Base-by-base conservation (phyloP, 2,888 invertebrate species). In the Netelia melanura region DNA sequence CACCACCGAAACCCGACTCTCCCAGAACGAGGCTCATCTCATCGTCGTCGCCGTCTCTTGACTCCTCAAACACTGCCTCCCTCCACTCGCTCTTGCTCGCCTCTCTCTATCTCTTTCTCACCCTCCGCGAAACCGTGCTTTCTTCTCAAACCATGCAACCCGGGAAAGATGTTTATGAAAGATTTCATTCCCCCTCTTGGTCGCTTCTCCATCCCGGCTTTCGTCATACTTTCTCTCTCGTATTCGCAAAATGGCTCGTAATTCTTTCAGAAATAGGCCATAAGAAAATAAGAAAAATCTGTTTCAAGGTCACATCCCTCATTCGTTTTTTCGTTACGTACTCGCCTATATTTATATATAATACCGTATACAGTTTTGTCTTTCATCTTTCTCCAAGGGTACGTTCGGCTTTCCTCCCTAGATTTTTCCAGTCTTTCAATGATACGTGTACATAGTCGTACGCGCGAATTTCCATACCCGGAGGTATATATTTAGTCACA, bases 131-230 rank as follows among this genome's bases (percentile, higher is more conserved):
- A 43, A 3, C 38, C 30, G 10, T 64, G 0, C 52, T 64, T 43
- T 23, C 23, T 54, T 43, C 62, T 38, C n/a, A 54, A 1, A 38
- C 17, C 23, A 56, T 52, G 65, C 14, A 38, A 38, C 38, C 38
- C 21, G 74, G 30, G 48, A 38, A 44, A 62, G 74, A 79, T 79
- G 79, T 74, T 83, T 74, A 67, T 67, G 56, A 76, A 38, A 78
- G 64, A 83, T 78, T 78, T 65, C 52, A 43, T 52, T 67, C 44
- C n/a, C 62, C 64, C 17, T 30, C 25, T 21, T 30, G 54, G 43
- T 54, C 70, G 52, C 5, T 23, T 56, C 5, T 3, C 21, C 23
- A 30, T 21, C n/a, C n/a, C 5, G n/a, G 3, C 43, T 23, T 2
- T 14, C n/a, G 48, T 14, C 14, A 17, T 25, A 3, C 23, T 14